phyloP scores from a whole-genome alignment of 1,140 invertebrate genomes.

The Hycleus phaleratus region DNA sequence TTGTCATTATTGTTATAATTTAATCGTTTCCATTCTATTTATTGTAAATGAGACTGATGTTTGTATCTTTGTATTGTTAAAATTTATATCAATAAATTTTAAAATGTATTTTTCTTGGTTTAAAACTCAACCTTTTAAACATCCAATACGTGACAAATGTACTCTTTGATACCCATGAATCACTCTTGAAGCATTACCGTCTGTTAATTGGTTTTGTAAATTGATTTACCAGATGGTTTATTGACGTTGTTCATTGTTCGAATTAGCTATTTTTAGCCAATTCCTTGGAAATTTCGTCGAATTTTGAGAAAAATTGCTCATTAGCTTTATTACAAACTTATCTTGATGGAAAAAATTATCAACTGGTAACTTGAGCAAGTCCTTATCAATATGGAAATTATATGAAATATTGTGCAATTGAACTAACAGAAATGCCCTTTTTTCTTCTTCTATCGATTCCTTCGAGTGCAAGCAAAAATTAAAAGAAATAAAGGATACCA shows the following conservation, averaged over 20 bases:
- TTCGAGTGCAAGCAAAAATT: too few relatives aligned
- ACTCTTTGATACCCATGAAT: not conserved
- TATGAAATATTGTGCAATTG: too few relatives aligned
- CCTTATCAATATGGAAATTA: too few relatives aligned
- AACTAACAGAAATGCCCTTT: too few relatives aligned
- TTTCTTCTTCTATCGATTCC: too few relatives aligned
- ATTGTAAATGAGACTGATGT: conserved; percentile 6
- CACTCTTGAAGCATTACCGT: too few relatives aligned
- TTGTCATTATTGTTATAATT: not conserved
- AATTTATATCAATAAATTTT: too few relatives aligned
- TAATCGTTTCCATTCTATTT: not conserved
- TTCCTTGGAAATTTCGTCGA: not conserved
- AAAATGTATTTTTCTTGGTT: too few relatives aligned
- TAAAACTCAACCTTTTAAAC: too few relatives aligned
- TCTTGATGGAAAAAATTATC: too few relatives aligned
- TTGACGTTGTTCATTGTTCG: not conserved
- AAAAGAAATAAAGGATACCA: too few relatives aligned
- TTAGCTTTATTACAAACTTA: not conserved
- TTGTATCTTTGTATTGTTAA: conserved; percentile 1
- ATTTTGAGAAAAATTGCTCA: not conserved
- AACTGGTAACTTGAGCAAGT: too few relatives aligned
- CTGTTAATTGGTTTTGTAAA: not conserved
- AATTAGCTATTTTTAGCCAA: not conserved
- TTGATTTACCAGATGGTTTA: not conserved
- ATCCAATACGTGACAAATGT: not conserved